Base-by-base conservation (phyloP, 2,113 vertebrate species). In the Rana temporaria region DNA sequence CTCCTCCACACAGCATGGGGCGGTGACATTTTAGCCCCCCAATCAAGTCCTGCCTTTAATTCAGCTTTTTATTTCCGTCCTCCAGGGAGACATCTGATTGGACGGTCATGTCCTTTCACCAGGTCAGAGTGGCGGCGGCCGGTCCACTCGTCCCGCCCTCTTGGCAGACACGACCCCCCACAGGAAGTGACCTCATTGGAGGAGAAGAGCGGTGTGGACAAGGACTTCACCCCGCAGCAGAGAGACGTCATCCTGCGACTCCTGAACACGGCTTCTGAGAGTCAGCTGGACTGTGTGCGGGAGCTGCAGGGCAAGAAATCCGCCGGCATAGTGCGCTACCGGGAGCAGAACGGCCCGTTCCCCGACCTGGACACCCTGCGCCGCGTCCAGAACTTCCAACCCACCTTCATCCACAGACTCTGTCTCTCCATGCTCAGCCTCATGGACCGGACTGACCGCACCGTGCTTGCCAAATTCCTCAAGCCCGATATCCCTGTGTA, bases 381-480 rank as follows among this genome's bases (percentile, higher is more conserved):
- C 9, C 90, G 92, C 9, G 92, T 92, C 0, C 89, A 93, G 6
- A 85, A 90, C n/a, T 89, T 93, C 38, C 93, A 93, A 22, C 89
- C 94, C 87, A 95, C 95, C 87, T 95, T 89, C 53, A 84, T 86
- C 0, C 34, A 91, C 22, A 86, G 90, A 2, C 90, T 93, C 3
- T 94, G 93, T 79, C 86, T 93, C 83, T 90, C 93, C 17, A 94
- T 93, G 59, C 85, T 96, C 56, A 88, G 85, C 80, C 92, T 90
- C 59, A 78, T 80, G 17, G 71, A 38, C 12, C 87, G 72, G 71
- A 88, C 3, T 2, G 90, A 87, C 69, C 67, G 88, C 38, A 48
- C 2, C 6, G 26, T 74, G 59, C 26, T 67, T 59, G 89, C 81
- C 38, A 95, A 88, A 84, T 90, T 94, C 30, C 90, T 95, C 88